phyloP scores from a whole-genome alignment of 2,888 invertebrate species.

The Cancer borealis region DNA sequence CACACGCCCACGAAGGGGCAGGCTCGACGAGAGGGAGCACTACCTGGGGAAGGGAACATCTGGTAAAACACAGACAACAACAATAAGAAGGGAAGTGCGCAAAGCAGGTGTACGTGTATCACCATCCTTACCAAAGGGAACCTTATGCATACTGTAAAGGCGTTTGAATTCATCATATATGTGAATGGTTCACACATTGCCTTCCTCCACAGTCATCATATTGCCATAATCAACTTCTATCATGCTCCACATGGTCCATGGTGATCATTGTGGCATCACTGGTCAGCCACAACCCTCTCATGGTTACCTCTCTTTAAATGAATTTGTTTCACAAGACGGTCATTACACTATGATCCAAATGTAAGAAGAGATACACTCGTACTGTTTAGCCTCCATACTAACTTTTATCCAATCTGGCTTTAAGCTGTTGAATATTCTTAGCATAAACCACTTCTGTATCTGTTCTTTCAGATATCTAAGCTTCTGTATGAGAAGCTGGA shows the following conservation, averaged over 20 bases:
- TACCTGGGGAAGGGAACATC: slow-evolving; percentile 54
- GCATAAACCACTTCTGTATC: too few species aligned
- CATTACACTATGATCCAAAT: background rate
- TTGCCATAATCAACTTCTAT: background rate
- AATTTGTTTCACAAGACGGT: too few species aligned
- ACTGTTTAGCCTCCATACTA: too few species aligned
- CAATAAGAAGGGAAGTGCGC: background rate
- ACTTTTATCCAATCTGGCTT: too few species aligned
- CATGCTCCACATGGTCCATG: too few species aligned
- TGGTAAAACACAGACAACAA: background rate
- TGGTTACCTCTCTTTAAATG: too few species aligned
- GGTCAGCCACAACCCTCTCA: too few species aligned
- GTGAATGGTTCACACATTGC: background rate
- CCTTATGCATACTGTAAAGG: background rate
- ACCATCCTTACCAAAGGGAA: background rate
- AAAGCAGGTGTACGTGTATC: background rate
- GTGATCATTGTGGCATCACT: too few species aligned
- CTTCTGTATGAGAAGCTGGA: too few species aligned
- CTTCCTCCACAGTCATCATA: background rate
- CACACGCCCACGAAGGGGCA: slow-evolving; percentile 76
- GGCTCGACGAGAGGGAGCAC: slow-evolving; percentile 64
- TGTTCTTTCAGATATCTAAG: too few species aligned
- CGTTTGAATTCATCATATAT: background rate
- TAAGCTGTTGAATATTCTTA: too few species aligned
- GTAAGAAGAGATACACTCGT: background rate